These are phyloP conservation scores for Coluber constrictor DNA, from an alignment of 2,797 vertebrate species.

Conservation along the genomic window DNA sequence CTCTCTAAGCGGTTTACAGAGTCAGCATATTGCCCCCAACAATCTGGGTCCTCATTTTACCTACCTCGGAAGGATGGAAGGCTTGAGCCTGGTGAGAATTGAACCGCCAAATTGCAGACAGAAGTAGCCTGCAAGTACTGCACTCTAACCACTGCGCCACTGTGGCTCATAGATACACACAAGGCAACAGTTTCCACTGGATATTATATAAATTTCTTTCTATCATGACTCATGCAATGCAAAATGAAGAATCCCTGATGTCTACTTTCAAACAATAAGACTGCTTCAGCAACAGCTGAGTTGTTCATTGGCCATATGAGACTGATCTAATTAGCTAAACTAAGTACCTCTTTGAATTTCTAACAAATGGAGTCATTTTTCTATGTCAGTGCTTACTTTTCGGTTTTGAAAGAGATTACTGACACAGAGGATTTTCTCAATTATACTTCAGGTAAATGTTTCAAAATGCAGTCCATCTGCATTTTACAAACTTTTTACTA, in stretches of 20 bases:
- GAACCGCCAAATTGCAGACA: no score
- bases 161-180: not conserved
- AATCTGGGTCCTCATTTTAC: no score
- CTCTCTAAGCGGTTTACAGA: no score
- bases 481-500: not conserved
- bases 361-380: conserved; percentile 18
- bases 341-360: conserved; percentile 39
- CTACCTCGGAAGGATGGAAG: no score
- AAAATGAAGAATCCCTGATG: conserved; percentile 12
- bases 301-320: conserved; percentile 23
- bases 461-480: not conserved
- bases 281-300: conserved; percentile 12
- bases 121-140: no score
- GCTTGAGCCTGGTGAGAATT: no score
- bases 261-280: not conserved
- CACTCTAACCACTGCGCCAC: no score
- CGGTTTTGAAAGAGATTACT: conserved; percentile 15
- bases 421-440: not conserved
- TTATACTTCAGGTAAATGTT: not conserved
- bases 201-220: conserved; percentile 27
- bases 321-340: conserved; percentile 31
- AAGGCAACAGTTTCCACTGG: not conserved
- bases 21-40: no score
- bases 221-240: not conserved
- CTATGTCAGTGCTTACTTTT: not conserved